Evolutionary conservation across 2,888 invertebrate species (phyloP).

Genomic region (Rhagophthalmus giganteus): DNA sequence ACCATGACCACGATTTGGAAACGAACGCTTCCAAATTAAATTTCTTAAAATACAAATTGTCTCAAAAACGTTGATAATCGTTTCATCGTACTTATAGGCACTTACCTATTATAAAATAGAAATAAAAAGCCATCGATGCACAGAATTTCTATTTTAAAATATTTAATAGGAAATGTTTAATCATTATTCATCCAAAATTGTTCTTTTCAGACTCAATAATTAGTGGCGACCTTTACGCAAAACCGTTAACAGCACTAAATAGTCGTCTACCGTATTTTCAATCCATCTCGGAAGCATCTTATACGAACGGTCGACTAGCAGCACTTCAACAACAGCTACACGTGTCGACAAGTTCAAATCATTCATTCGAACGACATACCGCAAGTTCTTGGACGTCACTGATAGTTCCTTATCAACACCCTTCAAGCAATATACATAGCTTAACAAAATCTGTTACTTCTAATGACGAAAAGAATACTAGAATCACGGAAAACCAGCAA

Average conservation of each 20-base stretch:
- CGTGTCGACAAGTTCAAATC: slow-evolving; percentile 56
- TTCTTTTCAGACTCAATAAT: slow-evolving; percentile 33
- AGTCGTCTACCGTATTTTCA: slow-evolving; percentile 42
- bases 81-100: no score
- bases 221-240: slow-evolving; percentile 46
- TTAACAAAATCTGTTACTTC: no score
- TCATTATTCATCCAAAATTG: no score
- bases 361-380: slow-evolving; percentile 55
- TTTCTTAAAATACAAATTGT: no score
- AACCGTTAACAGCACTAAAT: slow-evolving; percentile 38
- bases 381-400: slow-evolving; percentile 59
- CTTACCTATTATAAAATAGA: no score
- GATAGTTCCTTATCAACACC: slow-evolving; percentile 60
- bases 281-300: slow-evolving; percentile 41
- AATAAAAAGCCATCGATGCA: no score
- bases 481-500: slow-evolving; percentile 36
- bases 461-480: slow-evolving; percentile 33
- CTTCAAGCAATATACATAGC: no score
- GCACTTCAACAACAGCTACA: slow-evolving; percentile 59
- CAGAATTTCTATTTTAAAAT: no score
- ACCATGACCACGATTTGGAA: no score
- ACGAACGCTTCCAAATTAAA: no score
- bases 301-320: slow-evolving; percentile 57
- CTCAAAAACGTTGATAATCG: no score
- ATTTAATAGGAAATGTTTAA: no score